Conservation (phyloP, 2,113 vertebrate genomes). For the Dermatemys mawii region DNA sequence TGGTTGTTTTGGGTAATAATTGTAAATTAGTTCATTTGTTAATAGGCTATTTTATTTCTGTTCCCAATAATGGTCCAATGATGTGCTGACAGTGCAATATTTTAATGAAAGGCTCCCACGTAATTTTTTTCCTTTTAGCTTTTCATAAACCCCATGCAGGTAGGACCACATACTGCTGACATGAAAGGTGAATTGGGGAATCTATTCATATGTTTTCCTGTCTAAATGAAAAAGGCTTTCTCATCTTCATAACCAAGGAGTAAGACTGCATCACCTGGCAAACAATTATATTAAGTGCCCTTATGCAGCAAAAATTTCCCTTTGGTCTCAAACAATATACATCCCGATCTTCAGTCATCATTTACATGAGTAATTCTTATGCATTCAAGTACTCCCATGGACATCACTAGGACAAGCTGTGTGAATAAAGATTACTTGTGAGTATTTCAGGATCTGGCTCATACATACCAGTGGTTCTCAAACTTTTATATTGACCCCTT, state of each 20-base stretch:
- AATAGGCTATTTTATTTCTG: conserved; percentile 53
- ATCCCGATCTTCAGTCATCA: background rate
- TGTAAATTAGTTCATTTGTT: conserved; percentile 63
- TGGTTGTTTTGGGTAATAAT: conserved; percentile 13
- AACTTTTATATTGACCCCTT: too few species aligned
- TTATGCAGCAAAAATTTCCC: background rate
- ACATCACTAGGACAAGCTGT: background rate
- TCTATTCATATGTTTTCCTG: background rate
- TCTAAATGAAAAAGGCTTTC: background rate
- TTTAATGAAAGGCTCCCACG: background rate
- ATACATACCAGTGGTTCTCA: background rate
- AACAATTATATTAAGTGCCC: background rate
- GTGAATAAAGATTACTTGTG: background rate
- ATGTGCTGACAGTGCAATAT: conserved; percentile 19
- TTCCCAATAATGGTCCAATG: background rate
- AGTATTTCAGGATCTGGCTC: background rate
- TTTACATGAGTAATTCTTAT: background rate
- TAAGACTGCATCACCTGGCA: background rate
- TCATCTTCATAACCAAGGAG: background rate
- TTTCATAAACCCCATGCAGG: conserved; percentile 6
- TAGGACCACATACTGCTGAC: conserved; percentile 11
- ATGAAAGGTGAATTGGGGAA: background rate
- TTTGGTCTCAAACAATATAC: background rate
- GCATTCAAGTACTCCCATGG: background rate
- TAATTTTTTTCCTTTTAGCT: conserved; percentile 31